Conservation (phyloP, 2,797 vertebrate species). For the Lagorchestes hirsutus region DNA sequence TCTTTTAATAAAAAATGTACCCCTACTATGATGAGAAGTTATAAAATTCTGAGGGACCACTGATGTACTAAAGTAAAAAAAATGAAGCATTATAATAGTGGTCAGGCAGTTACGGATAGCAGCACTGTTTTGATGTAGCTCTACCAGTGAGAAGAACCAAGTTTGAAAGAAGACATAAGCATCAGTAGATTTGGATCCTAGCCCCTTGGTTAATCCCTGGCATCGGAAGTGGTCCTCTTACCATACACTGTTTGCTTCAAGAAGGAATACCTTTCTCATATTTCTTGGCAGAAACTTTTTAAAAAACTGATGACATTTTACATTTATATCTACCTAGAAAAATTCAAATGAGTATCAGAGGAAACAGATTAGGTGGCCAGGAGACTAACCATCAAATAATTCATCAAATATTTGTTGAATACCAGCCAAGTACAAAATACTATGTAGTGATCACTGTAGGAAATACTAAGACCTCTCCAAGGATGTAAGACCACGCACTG, state of each 20-base stretch:
- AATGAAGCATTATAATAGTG: background rate
- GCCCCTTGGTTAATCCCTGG: accelerated
- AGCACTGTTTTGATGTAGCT: background rate
- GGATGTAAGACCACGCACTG: background rate
- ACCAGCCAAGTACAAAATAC: too few relatives aligned
- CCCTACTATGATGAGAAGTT: background rate
- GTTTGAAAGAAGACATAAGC: background rate
- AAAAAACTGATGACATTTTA: background rate
- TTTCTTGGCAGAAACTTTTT: background rate
- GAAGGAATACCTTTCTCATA: too few relatives aligned
- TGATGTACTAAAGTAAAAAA: background rate
- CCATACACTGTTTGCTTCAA: accelerated
- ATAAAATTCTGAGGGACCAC: background rate
- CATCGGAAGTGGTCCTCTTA: background rate
- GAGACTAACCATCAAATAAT: background rate
- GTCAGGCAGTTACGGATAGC: background rate
- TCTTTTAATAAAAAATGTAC: background rate
- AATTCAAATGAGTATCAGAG: background rate
- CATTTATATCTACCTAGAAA: background rate
- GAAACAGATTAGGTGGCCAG: background rate
- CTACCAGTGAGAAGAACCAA: background rate
- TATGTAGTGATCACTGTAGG: too few relatives aligned
- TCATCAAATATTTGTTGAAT: background rate
- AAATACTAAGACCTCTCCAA: too few relatives aligned
- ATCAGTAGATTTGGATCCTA: background rate